Percentiles rank a stretch among this genome's conserved stretches.
phyloP scores from a whole-genome alignment of 1,140 invertebrate genomes.

The Colletes latitarsis region DNA sequence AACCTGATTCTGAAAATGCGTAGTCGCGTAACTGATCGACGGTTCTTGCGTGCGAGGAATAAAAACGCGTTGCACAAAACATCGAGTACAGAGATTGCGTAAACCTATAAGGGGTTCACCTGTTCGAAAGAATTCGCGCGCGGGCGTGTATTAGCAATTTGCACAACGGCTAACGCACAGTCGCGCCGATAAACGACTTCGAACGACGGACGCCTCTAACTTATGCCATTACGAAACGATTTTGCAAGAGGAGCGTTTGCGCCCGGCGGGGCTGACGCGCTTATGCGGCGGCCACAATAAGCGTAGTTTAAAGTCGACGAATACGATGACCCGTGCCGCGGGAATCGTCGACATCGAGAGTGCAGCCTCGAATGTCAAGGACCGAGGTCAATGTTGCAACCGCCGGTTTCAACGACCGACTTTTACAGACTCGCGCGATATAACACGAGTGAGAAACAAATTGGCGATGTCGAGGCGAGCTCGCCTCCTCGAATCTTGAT shows the following conservation, averaged over 20 bases:
- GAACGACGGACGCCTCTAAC: background rate
- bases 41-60: background rate
- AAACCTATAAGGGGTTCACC: background rate
- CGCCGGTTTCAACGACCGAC: slow-evolving; percentile 26
- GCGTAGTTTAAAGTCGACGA: background rate
- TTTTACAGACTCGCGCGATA: slow-evolving; percentile 34
- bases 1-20: too few relatives aligned
- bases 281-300: background rate
- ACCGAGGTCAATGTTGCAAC: slow-evolving; percentile 52
- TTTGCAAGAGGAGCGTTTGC: background rate
- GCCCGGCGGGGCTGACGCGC: background rate
- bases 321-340: slow-evolving; percentile 18
- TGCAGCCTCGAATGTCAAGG: slow-evolving; percentile 41
- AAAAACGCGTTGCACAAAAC: background rate
- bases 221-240: background rate
- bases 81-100: background rate
- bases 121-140: background rate
- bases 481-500: slow-evolving; percentile 43
- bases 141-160: background rate
- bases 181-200: too few relatives aligned
- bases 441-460: slow-evolving; percentile 40
- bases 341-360: slow-evolving; percentile 31
- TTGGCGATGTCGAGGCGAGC: slow-evolving; percentile 52
- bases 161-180: background rate
- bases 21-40: too few relatives aligned